Conservation (phyloP, 2,888 invertebrate genomes). For the Abrostola tripartita region DNA sequence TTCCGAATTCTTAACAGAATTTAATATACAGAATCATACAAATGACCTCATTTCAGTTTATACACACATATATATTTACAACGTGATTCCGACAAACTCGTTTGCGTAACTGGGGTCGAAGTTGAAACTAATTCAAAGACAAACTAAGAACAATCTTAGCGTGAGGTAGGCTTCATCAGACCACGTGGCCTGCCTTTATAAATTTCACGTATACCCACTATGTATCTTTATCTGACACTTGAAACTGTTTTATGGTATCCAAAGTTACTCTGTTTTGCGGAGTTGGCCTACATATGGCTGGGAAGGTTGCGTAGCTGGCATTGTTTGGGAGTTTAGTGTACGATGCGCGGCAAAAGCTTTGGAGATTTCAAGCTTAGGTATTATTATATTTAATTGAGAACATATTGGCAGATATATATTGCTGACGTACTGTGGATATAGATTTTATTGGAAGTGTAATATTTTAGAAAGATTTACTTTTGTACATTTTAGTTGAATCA, state of each 20-base stretch:
- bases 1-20: constrained; percentile 10
- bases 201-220: constrained; percentile 65
- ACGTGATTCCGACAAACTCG: constrained; percentile 23
- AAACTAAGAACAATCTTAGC: constrained; percentile 47
- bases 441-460: too few species aligned
- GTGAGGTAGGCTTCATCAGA: constrained; percentile 44
- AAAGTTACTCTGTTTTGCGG: constrained; percentile 59
- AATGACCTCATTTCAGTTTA: constrained; percentile 1
- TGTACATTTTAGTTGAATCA: too few species aligned
- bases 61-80: constrained; percentile 20
- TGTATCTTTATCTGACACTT: constrained; percentile 69
- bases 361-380: background rate
- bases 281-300: constrained; percentile 48
- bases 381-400: too few species aligned
- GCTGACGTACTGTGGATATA: too few species aligned
- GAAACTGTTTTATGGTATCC: constrained; percentile 75
- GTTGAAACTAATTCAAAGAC: constrained; percentile 52
- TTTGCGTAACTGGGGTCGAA: constrained; percentile 14
- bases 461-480: too few species aligned
- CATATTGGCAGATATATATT: too few species aligned
- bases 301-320: constrained; percentile 37
- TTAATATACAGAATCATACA: constrained; percentile 6
- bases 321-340: constrained; percentile 4
- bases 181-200: constrained; percentile 53
- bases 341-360: background rate